phyloP scores from a whole-genome alignment of 1,140 invertebrate species.

The Notospermus geniculatus region DNA sequence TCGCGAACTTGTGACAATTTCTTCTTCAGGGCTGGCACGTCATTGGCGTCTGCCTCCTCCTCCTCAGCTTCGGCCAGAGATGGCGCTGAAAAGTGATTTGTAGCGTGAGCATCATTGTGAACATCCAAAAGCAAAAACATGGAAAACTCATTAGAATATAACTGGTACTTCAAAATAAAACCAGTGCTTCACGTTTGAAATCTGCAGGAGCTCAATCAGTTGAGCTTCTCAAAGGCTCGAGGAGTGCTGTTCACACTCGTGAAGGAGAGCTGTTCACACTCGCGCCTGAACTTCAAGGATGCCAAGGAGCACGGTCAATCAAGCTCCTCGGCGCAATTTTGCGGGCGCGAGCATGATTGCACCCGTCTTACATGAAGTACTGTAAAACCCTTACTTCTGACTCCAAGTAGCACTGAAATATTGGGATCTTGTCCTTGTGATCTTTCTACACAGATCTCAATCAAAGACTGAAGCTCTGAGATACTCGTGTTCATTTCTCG shows the following conservation, averaged over 20 bases:
- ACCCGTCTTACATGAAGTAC: too few species aligned
- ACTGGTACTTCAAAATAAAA: neutral
- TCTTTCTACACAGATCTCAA: constrained; percentile 43
- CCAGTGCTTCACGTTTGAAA: too few species aligned
- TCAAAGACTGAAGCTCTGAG: constrained; percentile 44
- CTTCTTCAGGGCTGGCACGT: constrained; percentile 22
- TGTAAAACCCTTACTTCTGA: constrained; percentile 33
- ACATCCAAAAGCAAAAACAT: neutral
- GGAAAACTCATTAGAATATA: neutral
- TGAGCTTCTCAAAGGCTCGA: too few species aligned
- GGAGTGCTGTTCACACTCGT: too few species aligned
- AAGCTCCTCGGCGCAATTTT: too few species aligned
- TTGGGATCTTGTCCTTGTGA: constrained; percentile 48
- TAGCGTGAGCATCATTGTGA: neutral
- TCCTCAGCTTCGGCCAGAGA: constrained; percentile 1
- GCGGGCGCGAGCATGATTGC: too few species aligned
- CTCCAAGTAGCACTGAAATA: constrained; percentile 43
- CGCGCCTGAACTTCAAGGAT: too few species aligned
- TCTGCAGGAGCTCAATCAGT: too few species aligned
- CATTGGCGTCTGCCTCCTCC: constrained; percentile 8
- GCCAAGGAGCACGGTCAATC: too few species aligned
- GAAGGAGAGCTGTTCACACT: too few species aligned
- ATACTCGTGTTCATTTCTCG: constrained; percentile 43
- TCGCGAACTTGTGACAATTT: constrained; percentile 37
- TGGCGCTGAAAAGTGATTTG: constrained; percentile 1